Percentiles rank a stretch among this genome's conserved stretches.
These are phyloP conservation scores for human (Homo sapiens) DNA, from an alignment of 2,113 vertebrate genomes.

Conservation along the genomic window GRCh38 chr4:128198501-128199000, in stretches of 20 bases:
- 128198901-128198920: not conserved
- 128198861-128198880: not conserved
- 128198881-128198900: not conserved
- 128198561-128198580: not conserved
- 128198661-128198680: slow-evolving; percentile 1
- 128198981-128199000: too few relatives aligned
- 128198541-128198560: not conserved
- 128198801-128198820: not conserved
- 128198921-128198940: not conserved
- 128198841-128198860: not conserved
- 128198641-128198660: not conserved
- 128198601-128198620: not conserved
- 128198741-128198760: not conserved
- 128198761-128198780: not conserved
- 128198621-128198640: not conserved
- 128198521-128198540: not conserved
- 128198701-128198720: not conserved
- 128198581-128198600: not conserved
- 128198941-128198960: not conserved
- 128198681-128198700: not conserved
- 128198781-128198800: not conserved
- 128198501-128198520: not conserved
- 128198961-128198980: too few relatives aligned
- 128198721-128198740: not conserved
- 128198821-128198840: not conserved